Evolutionary conservation across 2,113 vertebrate genomes (phyloP).

Genomic region (Bubo scandiacus): DNA sequence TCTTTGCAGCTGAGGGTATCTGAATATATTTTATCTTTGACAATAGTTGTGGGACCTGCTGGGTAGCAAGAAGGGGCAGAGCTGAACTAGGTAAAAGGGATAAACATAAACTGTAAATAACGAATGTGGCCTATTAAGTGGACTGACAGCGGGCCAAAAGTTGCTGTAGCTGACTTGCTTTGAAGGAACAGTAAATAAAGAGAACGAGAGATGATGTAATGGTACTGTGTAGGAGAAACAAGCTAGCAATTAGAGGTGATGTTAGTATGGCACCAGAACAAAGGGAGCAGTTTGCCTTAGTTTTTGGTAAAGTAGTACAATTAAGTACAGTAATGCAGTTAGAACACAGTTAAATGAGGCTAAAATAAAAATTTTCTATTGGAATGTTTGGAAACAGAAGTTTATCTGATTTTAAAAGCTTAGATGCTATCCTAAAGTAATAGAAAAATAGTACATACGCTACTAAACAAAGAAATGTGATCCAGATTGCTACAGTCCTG

Average conservation of each 20-base stretch:
- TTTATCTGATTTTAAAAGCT: background rate
- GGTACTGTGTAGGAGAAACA: background rate
- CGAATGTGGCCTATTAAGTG: background rate
- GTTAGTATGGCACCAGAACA: background rate
- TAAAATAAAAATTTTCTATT: background rate
- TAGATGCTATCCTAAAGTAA: background rate
- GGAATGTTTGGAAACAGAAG: background rate
- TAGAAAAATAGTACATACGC: background rate
- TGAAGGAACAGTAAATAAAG: background rate
- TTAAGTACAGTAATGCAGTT: background rate
- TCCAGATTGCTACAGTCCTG: background rate
- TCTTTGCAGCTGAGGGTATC: background rate
- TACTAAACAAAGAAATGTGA: background rate
- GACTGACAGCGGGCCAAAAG: background rate
- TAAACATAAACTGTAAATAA: background rate
- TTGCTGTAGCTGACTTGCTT: background rate
- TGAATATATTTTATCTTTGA: background rate
- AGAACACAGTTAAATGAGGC: background rate
- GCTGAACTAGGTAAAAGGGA: background rate
- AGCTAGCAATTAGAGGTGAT: background rate
- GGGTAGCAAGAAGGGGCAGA: background rate
- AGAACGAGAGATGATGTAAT: background rate
- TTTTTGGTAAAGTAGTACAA: background rate
- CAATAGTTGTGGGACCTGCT: background rate
- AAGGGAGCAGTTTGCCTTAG: background rate